phyloP scores from a whole-genome alignment of 2,797 vertebrate species.

The Yasuhikotakia modesta region DNA sequence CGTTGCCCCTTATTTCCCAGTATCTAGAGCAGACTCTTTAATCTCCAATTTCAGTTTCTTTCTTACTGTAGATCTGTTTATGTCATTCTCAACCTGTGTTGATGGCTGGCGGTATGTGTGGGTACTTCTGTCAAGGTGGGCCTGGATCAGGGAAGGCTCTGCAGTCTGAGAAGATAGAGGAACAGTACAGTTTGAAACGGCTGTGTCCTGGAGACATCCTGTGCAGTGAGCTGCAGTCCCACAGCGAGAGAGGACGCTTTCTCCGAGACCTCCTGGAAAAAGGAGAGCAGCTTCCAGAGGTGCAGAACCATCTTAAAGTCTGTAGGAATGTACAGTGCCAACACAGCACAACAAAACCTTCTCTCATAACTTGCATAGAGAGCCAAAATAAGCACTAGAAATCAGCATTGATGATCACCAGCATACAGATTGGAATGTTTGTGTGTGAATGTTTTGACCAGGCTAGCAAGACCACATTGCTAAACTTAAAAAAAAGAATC shows the following conservation, averaged over 20 bases:
- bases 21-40: background rate
- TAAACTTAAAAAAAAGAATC: too few species aligned
- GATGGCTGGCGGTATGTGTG: conserved; percentile 30
- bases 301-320: conserved; percentile 70
- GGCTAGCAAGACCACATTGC: too few species aligned
- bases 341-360: too few species aligned
- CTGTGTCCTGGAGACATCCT: conserved; percentile 81
- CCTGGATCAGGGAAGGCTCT: conserved; percentile 89
- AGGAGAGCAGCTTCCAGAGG: conserved; percentile 83
- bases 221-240: conserved; percentile 78
- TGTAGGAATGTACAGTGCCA: too few species aligned
- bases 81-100: conserved; percentile 11
- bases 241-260: conserved; percentile 82
- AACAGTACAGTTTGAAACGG: conserved; percentile 81
- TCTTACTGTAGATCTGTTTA: background rate
- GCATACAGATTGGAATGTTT: too few species aligned
- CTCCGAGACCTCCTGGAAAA: conserved; percentile 82
- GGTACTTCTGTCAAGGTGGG: conserved; percentile 76
- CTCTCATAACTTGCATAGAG: too few species aligned
- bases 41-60: background rate
- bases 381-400: too few species aligned
- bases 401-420: too few species aligned
- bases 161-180: conserved; percentile 85
- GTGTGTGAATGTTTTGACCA: too few species aligned
- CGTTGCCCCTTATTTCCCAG: background rate